phyloP scores from a whole-genome alignment of 2,797 vertebrate genomes.

The Babyrousa celebensis region DNA sequence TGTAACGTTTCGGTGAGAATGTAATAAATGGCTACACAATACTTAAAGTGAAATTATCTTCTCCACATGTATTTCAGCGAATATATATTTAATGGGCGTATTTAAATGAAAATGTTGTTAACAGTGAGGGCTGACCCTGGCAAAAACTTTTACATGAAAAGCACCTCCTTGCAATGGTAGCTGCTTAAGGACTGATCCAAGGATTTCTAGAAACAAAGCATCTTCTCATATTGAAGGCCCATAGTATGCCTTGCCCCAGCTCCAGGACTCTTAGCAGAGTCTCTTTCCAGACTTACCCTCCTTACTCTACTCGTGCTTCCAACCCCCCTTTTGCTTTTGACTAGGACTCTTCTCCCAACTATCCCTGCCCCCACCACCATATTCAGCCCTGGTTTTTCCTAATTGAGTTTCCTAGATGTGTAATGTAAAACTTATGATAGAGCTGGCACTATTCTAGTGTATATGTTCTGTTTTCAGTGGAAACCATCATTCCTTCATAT shows the following conservation, averaged over 20 bases:
- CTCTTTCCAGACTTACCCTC: neutral
- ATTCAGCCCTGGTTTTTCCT: neutral
- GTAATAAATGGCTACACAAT: neutral
- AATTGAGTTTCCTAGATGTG: neutral
- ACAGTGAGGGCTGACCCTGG: neutral
- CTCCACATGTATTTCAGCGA: neutral
- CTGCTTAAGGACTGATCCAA: neutral
- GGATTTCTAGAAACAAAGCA: neutral
- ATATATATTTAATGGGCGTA: neutral
- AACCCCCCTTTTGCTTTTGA: neutral
- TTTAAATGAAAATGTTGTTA: conserved; percentile 11
- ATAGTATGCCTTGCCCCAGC: neutral
- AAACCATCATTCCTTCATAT: neutral
- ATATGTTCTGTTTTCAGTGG: neutral
- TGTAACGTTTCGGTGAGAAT: neutral
- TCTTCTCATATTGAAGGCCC: neutral
- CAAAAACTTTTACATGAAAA: neutral
- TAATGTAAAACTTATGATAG: neutral
- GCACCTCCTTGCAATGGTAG: neutral
- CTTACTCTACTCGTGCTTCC: neutral
- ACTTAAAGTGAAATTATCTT: neutral
- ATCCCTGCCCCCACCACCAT: neutral
- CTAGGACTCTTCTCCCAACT: neutral
- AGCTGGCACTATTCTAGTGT: neutral
- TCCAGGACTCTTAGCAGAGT: neutral